A percentile compares a stretch with the other conserved stretches of the same genome.
Conservation (phyloP, 2,113 vertebrate species). For the Tursiops truncatus region DNA sequence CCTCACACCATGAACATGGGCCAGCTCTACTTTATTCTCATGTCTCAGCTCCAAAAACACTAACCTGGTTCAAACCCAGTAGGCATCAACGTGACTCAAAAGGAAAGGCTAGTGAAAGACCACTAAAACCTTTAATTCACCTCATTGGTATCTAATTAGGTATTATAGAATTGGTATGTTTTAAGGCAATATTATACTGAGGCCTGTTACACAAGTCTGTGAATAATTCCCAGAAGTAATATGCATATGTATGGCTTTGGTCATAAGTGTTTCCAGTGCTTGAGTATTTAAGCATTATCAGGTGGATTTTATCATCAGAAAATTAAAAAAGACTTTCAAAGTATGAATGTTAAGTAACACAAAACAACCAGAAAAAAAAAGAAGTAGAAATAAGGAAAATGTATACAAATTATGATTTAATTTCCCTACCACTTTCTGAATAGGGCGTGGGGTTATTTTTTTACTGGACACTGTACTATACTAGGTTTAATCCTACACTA, state of each 20-base stretch:
- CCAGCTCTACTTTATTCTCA: neutral
- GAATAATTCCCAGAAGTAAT: neutral
- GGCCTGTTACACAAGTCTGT: neutral
- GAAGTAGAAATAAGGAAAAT: neutral
- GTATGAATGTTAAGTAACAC: neutral
- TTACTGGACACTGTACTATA: neutral
- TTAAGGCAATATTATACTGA: neutral
- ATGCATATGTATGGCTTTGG: neutral
- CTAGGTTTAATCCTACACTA: neutral
- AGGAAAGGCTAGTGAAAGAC: neutral
- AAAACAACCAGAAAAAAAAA: neutral
- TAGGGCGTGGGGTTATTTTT: neutral
- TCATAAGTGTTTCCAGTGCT: neutral
- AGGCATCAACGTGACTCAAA: neutral
- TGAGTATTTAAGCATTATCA: neutral
- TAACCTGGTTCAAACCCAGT: neutral
- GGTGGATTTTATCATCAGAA: neutral
- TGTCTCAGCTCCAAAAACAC: neutral
- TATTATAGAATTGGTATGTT: neutral
- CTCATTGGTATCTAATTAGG: neutral
- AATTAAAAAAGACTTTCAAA: neutral
- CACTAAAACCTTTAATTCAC: neutral
- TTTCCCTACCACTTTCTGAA: neutral
- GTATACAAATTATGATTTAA: neutral
- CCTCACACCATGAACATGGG: neutral